Evolutionary conservation across 2,113 vertebrate genomes (phyloP).

Genomic region (Podarcis muralis): DNA sequence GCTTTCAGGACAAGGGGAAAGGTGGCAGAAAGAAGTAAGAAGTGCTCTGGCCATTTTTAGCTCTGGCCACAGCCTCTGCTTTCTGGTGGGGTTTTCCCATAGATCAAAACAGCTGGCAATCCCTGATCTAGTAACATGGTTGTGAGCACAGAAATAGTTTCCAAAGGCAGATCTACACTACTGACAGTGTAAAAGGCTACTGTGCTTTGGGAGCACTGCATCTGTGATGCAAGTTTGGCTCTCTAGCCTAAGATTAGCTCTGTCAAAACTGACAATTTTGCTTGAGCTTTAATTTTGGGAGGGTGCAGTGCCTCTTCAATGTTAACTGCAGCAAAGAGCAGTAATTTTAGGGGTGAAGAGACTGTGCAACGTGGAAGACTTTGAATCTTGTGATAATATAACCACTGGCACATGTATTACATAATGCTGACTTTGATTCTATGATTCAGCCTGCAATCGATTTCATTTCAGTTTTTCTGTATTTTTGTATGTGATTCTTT

Average conservation of each 20-base stretch:
- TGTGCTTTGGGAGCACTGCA: too few relatives aligned
- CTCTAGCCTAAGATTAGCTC: background rate
- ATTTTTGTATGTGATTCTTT: background rate
- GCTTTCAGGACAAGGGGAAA: too few relatives aligned
- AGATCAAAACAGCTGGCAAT: too few relatives aligned
- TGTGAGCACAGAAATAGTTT: too few relatives aligned
- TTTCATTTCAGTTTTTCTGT: background rate
- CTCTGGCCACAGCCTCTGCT: too few relatives aligned
- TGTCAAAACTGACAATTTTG: background rate
- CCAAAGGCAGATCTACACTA: too few relatives aligned
- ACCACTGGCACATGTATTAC: background rate
- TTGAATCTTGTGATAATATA: background rate
- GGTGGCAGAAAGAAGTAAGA: too few relatives aligned
- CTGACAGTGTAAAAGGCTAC: too few relatives aligned
- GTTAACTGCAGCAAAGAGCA: background rate
- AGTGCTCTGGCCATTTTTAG: too few relatives aligned
- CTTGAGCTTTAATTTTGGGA: background rate
- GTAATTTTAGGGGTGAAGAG: background rate
- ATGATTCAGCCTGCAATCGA: background rate
- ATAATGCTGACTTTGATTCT: background rate
- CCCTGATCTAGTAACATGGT: too few relatives aligned
- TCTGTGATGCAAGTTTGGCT: too few relatives aligned
- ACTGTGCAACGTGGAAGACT: background rate
- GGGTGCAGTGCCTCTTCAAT: background rate
- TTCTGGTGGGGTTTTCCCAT: too few relatives aligned